These are phyloP conservation scores for Orchesellides sinensis DNA, from an alignment of 2,888 invertebrate genomes.

Conservation along the genomic window DNA sequence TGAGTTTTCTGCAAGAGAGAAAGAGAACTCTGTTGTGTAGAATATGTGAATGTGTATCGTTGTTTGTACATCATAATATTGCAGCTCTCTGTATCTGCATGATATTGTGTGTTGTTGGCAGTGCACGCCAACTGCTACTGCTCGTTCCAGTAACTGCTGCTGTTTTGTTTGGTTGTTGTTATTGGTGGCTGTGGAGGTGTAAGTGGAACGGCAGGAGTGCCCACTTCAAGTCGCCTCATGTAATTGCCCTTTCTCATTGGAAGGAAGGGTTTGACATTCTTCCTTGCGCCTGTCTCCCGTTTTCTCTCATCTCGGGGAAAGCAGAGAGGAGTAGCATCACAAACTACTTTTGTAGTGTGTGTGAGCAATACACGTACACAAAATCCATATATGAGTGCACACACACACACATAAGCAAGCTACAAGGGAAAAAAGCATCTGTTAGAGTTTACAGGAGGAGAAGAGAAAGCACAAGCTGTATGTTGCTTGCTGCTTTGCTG, in stretches of 20 bases:
- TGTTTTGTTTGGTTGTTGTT: constrained; percentile 69
- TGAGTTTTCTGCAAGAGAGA: constrained; percentile 48
- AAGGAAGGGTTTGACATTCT: constrained; percentile 73
- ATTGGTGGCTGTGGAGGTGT: constrained; percentile 69
- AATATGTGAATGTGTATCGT: constrained; percentile 50
- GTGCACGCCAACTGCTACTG: constrained; percentile 19
- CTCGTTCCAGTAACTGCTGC: constrained; percentile 49
- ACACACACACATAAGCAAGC: constrained; percentile 43
- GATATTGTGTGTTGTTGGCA: constrained; percentile 1
- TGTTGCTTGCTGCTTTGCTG: not conserved
- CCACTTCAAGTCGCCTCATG: constrained; percentile 70
- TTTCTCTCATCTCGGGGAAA: constrained; percentile 54
- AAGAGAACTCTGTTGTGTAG: no score
- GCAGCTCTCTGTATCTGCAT: no score
- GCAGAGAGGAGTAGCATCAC: constrained; percentile 31
- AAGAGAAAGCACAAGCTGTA: not conserved
- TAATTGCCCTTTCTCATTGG: constrained; percentile 73
- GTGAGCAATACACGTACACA: constrained; percentile 34
- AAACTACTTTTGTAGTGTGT: constrained; percentile 25
- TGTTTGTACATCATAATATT: constrained; percentile 50
- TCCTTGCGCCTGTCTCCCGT: constrained; percentile 73
- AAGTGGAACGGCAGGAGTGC: constrained; percentile 68
- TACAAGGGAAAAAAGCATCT: no score
- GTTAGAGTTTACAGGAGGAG: not conserved
- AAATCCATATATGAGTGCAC: not conserved